A percentile compares a stretch with the other conserved stretches of the same genome.
Conservation (phyloP, 2,797 vertebrate genomes). For the Carduelis carduelis region DNA sequence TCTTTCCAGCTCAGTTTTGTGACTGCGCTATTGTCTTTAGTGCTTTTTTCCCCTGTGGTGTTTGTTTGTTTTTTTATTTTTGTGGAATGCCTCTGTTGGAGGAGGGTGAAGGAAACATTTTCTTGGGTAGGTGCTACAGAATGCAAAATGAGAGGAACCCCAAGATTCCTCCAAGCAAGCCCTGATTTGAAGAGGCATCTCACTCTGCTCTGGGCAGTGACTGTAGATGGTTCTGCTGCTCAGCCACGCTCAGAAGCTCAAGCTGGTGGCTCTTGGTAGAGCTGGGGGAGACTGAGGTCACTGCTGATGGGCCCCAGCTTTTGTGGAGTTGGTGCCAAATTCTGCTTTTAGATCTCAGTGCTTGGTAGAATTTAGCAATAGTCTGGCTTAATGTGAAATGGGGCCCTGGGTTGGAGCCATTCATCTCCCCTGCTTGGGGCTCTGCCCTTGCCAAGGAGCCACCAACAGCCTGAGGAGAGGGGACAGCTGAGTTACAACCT, state of each 20-base stretch:
- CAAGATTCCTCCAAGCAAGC: background rate
- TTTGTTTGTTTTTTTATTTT: background rate
- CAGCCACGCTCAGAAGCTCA: fast-evolving
- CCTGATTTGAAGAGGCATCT: fast-evolving
- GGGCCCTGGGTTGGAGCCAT: background rate
- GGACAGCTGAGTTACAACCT: background rate
- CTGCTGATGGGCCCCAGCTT: background rate
- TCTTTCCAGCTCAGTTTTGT: background rate
- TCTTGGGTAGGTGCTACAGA: background rate
- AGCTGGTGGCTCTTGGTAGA: background rate
- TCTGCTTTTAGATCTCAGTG: background rate
- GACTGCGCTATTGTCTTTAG: background rate
- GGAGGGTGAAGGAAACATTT: background rate
- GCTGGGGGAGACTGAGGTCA: fast-evolving
- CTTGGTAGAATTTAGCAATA: background rate
- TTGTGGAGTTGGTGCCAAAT: background rate
- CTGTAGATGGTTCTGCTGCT: background rate
- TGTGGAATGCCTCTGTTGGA: fast-evolving
- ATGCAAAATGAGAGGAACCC: fast-evolving
- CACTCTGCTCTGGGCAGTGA: background rate
- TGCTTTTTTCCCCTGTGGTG: background rate
- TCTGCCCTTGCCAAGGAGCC: background rate
- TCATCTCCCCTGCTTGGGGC: background rate
- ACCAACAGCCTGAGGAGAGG: background rate
- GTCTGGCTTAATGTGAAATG: background rate